Percentiles rank a stretch among this genome's conserved stretches.
Evolutionary conservation across 1,140 invertebrate species (phyloP).

Genomic region (Dinoponera quadriceps): DNA sequence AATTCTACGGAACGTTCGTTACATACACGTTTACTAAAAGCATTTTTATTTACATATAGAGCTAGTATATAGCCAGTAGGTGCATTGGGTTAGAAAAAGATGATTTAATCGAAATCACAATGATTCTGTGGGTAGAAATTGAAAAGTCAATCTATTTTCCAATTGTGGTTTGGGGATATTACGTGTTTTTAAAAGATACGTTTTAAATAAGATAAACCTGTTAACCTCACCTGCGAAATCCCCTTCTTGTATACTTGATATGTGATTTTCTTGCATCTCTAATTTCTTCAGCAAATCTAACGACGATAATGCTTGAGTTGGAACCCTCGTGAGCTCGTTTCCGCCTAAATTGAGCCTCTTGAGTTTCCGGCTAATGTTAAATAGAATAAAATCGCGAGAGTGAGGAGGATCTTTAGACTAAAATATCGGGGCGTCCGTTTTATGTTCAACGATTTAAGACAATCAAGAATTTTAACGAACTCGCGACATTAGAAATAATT

Average conservation of each 20-base stretch:
- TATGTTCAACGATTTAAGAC: not conserved
- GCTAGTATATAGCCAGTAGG: not conserved
- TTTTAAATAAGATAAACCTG: not conserved
- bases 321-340: conserved; percentile 91
- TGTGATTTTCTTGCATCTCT: conserved; percentile 95
- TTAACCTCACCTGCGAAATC: conserved; percentile 92
- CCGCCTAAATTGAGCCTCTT: conserved; percentile 94
- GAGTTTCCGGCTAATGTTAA: conserved; percentile 88
- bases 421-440: not conserved
- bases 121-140: conserved; percentile 1
- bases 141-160: not conserved
- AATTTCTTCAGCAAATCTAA: conserved; percentile 93
- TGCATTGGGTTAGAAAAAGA: conserved; percentile 6
- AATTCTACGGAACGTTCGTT: conserved; percentile 39
- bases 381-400: conserved; percentile 63
- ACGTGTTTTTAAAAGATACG: not conserved
- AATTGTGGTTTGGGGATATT: not conserved
- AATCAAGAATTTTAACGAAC: not conserved
- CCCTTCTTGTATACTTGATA: conserved; percentile 91
- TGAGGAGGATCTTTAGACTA: conserved; percentile 6
- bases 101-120: conserved; percentile 25
- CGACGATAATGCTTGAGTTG: conserved; percentile 91
- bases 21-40: conserved; percentile 21
- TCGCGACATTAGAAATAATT: not conserved
- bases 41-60: conserved; percentile 2